Evolutionary conservation across 35 echinoderm and acorn worm species (phyloP).

Genomic region (Antedon bifida): DNA sequence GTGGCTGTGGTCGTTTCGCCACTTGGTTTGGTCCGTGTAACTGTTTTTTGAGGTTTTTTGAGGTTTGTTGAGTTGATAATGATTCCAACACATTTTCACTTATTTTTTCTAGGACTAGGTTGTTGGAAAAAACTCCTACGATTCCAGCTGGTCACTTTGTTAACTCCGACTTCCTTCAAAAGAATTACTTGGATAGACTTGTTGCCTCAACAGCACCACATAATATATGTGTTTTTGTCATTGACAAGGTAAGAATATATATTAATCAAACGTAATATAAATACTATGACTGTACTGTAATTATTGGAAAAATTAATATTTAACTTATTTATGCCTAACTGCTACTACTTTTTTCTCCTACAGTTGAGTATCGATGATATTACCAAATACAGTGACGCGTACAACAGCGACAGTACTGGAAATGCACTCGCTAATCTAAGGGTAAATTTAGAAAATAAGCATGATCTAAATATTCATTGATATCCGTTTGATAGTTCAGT

Average conservation of each 20-base stretch:
- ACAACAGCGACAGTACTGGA: constrained; percentile 16
- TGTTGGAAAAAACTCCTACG: not conserved
- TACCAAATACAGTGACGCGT: constrained; percentile 32
- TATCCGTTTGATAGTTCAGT: no score
- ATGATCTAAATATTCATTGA: no score
- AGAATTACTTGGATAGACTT: not conserved
- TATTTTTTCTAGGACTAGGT: no score
- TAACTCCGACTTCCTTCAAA: not conserved
- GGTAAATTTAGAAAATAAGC: constrained; percentile 3
- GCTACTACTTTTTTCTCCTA: not conserved
- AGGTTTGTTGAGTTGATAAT: no score
- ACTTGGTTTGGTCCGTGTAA: no score
- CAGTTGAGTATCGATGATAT: constrained; percentile 61
- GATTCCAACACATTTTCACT: no score
- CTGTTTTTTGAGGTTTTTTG: no score
- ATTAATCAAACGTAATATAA: no score
- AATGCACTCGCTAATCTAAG: constrained; percentile 28
- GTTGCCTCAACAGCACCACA: not conserved
- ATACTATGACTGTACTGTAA: no score
- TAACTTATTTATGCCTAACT: no score
- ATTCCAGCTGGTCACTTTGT: not conserved
- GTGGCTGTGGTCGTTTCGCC: no score
- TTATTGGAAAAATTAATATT: no score
- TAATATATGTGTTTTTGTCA: not conserved
- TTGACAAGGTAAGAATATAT: not conserved